Evolutionary conservation across 2,888 invertebrate genomes (phyloP).

Genomic region (Troides oblongomaculatus): DNA sequence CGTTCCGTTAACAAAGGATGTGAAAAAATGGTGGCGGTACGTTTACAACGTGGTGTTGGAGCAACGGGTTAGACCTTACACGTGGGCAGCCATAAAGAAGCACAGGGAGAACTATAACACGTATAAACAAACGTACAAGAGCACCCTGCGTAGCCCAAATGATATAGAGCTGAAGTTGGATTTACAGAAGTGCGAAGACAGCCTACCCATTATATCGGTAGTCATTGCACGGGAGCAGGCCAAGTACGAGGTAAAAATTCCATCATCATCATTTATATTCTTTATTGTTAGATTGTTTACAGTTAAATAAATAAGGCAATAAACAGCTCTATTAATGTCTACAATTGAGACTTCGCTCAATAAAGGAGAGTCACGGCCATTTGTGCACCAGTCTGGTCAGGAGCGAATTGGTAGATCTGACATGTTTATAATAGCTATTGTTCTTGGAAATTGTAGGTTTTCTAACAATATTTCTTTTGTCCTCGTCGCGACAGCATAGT

Average conservation of each 20-base stretch:
- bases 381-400: no score
- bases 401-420: no score
- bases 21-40: slow-evolving; percentile 87
- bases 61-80: slow-evolving; percentile 85
- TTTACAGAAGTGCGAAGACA: slow-evolving; percentile 87
- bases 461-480: no score
- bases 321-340: no score
- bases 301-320: no score
- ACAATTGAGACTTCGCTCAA: no score
- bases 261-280: no score
- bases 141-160: slow-evolving; percentile 84
- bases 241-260: slow-evolving; percentile 82
- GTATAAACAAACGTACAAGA: slow-evolving; percentile 85
- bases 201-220: slow-evolving; percentile 85
- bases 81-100: slow-evolving; percentile 85
- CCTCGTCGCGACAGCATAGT: no score
- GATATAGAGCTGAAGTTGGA: slow-evolving; percentile 87
- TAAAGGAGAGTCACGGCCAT: no score
- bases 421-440: no score
- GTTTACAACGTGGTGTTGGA: slow-evolving; percentile 85
- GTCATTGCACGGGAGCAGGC: slow-evolving; percentile 90
- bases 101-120: slow-evolving; percentile 84
- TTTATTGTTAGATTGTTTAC: no score
- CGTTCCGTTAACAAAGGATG: slow-evolving; percentile 78
- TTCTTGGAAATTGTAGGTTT: no score